Base-by-base conservation (phyloP, 2,888 invertebrate genomes). In the Polydrusus pterygomalis region DNA sequence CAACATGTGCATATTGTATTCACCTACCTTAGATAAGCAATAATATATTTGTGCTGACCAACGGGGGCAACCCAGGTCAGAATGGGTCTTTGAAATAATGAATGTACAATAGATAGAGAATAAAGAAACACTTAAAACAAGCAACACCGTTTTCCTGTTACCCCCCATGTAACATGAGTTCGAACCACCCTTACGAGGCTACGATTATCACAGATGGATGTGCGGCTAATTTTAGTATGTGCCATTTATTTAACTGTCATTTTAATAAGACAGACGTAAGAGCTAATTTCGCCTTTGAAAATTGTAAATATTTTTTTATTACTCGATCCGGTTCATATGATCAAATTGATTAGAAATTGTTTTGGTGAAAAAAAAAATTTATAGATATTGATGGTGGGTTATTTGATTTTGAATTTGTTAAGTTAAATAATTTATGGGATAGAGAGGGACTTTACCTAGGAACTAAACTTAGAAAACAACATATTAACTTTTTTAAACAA, bases 281-380 rank as follows among this genome's bases (percentile, higher is more conserved):
- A 70, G 73, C 68, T 40, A 47, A 77, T 68, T 77, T 77, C 51
- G 11, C 43, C 40, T 73, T 73, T 51, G 68, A 73, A 54, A 70
- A 74, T 74, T 13, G 43, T 56, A 71, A 71, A 70, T 75, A 75
- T 34, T 74, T 74, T n/a, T 68, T 67, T 67, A 64, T 67, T 74
- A 56, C 74, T 60, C n/a, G 74, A 74, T n/a, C n/a, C n/a, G n/a
- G n/a, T n/a, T n/a, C n/a, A n/a, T 43, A 74, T 74, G 74, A 60
- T 18, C 8, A 74, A 68, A 68, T 47, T 74, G 15, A 20, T 74
- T 13, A 20, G 74, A 49, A 68, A 67, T 45, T 74, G 67, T 40
- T 73, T 73, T 67, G 58, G 56, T 13, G 58, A 73, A 73, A 65
- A 67, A 56, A 58, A 67, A 67, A 18, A 20, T 73, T 73, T 56